Percentiles rank a stretch among this genome's conserved stretches.
Conservation (phyloP, 2,797 vertebrate genomes). For the Melopsittacus undulatus region DNA sequence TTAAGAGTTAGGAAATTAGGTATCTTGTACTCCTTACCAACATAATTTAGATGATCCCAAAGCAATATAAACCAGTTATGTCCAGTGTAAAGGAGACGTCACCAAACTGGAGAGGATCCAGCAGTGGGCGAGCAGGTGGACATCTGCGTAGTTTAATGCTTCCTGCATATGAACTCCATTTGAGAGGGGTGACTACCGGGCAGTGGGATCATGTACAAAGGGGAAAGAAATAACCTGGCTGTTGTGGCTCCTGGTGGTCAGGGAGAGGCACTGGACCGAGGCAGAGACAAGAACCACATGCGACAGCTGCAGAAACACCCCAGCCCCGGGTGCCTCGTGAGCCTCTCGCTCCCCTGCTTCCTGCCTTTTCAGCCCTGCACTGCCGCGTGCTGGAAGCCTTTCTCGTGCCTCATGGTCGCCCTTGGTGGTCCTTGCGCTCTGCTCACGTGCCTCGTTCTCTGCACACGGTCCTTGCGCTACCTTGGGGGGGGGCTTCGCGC, state of each 20-base stretch:
- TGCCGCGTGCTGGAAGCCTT: no score
- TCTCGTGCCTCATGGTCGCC: not conserved
- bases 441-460: no score
- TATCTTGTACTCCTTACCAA: not conserved
- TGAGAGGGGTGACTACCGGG: not conserved
- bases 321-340: no score
- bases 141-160: not conserved
- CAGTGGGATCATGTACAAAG: fast-evolving
- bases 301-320: no score
- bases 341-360: not conserved
- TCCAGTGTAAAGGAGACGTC: not conserved
- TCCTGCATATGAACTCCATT: fast-evolving
- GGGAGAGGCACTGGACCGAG: not conserved
- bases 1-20: not conserved
- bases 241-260: not conserved
- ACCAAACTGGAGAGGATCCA: not conserved
- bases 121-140: not conserved
- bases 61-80: not conserved
- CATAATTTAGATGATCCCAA: not conserved
- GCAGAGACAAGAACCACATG: fast-evolving
- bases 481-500: no score
- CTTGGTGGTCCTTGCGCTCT: no score
- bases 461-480: no score
- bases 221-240: not conserved
- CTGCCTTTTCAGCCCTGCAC: not conserved